Conservation (phyloP, 23 tunicate species). For the Styela clava region DNA sequence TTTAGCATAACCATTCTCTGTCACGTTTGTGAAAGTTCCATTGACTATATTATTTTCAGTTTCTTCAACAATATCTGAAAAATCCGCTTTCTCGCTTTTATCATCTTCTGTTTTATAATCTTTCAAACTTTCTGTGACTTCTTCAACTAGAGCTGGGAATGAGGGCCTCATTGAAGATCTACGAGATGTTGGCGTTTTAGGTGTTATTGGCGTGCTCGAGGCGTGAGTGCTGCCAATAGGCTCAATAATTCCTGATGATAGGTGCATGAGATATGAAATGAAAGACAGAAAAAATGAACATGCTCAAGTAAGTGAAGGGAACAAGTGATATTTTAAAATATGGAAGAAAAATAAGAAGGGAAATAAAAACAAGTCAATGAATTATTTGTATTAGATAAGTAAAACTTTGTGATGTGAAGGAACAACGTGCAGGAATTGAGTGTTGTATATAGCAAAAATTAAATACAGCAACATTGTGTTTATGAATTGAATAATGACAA, state of each 20-base stretch:
- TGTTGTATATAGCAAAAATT: no score
- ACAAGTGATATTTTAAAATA: no score
- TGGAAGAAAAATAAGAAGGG: no score
- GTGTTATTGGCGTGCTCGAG: conserved; percentile 51
- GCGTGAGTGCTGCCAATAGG: conserved; percentile 43
- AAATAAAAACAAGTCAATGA: no score
- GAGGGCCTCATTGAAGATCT: conserved; percentile 64
- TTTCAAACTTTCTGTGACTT: neutral
- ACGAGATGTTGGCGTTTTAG: conserved; percentile 63
- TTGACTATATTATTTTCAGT: neutral
- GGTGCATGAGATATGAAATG: conserved; percentile 18
- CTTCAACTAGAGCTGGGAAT: conserved; percentile 38
- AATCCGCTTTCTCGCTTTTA: neutral
- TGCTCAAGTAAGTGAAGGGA: neutral
- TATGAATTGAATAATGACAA: no score
- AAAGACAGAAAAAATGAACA: conserved; percentile 15
- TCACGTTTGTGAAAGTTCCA: neutral
- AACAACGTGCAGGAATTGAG: no score
- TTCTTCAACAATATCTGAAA: neutral
- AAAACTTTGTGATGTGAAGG: no score
- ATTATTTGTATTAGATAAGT: no score
- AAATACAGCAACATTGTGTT: no score
- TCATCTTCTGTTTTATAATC: neutral
- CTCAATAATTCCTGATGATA: conserved; percentile 59
- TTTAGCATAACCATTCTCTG: neutral